A percentile compares a stretch with the other conserved stretches of the same genome.
Evolutionary conservation across 2,113 vertebrate species (phyloP).

Genomic region (Sceloporus tristichus): DNA sequence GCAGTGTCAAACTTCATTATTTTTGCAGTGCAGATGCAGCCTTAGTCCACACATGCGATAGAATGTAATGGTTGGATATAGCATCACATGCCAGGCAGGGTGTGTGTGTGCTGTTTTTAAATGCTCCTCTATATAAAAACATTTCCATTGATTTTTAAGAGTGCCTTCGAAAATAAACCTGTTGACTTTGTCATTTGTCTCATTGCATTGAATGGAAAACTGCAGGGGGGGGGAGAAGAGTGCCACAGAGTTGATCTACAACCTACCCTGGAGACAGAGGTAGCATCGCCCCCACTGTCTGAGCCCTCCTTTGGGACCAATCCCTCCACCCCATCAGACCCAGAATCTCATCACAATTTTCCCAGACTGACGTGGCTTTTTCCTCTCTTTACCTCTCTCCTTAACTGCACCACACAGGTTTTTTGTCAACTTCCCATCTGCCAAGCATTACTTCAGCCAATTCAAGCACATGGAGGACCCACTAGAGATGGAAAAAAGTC

Average conservation of each 20-base stretch:
- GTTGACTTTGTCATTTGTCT: not conserved
- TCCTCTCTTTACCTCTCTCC: not conserved
- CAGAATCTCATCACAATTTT: not conserved
- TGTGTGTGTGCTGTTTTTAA: not conserved
- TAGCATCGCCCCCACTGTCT: not conserved
- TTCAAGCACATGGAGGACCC: constrained; percentile 87
- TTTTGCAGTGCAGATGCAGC: not conserved
- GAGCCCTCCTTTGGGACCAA: not conserved
- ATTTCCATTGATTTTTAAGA: not conserved
- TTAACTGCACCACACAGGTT: constrained; percentile 79
- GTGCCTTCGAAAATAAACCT: not conserved
- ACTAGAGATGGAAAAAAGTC: constrained; percentile 82
- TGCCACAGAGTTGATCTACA: not conserved
- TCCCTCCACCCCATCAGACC: not conserved
- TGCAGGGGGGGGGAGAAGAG: not conserved
- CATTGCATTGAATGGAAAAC: not conserved
- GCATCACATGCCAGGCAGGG: not conserved
- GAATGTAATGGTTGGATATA: not conserved
- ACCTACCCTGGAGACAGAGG: not conserved
- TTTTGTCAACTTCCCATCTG: constrained; percentile 95
- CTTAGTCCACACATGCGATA: not conserved
- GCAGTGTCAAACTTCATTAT: no score
- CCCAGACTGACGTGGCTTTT: constrained; percentile 41
- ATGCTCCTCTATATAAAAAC: not conserved
- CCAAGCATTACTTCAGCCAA: constrained; percentile 98